Base-by-base conservation (phyloP, 1,140 invertebrate species). In the Trichonephila inaurata region DNA sequence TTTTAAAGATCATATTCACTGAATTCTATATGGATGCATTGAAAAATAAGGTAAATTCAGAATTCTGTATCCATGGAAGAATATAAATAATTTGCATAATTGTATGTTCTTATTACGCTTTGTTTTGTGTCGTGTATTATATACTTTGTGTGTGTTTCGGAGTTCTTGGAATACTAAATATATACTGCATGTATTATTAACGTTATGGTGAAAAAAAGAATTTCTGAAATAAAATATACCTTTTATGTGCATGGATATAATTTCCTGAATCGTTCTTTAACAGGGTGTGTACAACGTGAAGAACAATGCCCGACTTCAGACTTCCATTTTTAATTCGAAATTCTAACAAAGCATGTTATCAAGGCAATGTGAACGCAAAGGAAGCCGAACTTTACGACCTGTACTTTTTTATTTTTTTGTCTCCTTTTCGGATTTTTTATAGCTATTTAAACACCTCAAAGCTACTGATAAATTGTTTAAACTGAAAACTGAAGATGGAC, bases 361-460 rank as follows among this genome's bases (percentile, higher is more conserved):
- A 77, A 12, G 28, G 12, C 69, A 7, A 33, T 14, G 0, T 40
- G 28, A 77, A 5, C 0, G 10, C 33, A 33, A 77, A 77, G 33
- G 33, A 40, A 28, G 28, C 72, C 72, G 72, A 33, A 33, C 28
- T 77, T 77, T 77, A 77, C 28, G 72, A 33, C 28, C 28, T 8
- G 28, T 28, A 1, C 72, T 77, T 33, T 60, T 58, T 85, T n/a
- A n/a, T 2, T 87, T 33, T 64, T 88, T 24, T 62, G 1, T n/a
- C 24, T 64, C 28, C n/a, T 58, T 44, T 14, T 64, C 10, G 14
- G 62, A 40, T 64, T 64, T 93, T 93, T 93, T 93, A 93, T 69
- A 40, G 86, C 69, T 87, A 88, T 93, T 93, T 93, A 93, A 93
- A 93, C 85, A 93, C 92, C 61, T 89, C 44, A 64, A 89, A 85